Evolutionary conservation across 2,888 invertebrate genomes (phyloP), one percentile per base, ranked within the genome.

Genomic region (Uloborus plumipes): DNA sequence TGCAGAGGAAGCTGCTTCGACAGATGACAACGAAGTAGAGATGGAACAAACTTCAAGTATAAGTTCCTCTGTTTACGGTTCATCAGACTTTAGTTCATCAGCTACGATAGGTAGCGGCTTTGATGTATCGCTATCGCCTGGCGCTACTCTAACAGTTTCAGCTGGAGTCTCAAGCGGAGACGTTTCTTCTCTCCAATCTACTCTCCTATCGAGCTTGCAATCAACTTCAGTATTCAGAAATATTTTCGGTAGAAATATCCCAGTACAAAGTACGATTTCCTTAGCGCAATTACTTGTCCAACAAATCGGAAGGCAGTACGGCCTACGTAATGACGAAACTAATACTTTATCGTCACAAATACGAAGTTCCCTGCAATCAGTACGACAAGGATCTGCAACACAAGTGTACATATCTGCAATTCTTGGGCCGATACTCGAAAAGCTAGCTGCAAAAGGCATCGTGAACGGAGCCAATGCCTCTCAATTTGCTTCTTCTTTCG

Each of bases 1-100:
- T 47, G 79, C 67, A 16, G 53, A 22, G 47, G 79, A 79, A 49
- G 79, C 79, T 2, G 67, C 66, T 7, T 31, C 59, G 15, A 58
- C 20, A 2, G 67, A 62, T 14, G 70, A 59, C 2, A 26, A 16
- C 7, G 58, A 14, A 53, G 22, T 64, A 3, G 64, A 64, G 13
- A 53, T 15, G n/a, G 64, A 55, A 4, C 55, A 59, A 16, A 39
- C 39, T 7, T 39, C 39, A 39, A 39, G 39, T 11, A 7, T 39
- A 39, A 39, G 39, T 9, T 39, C 39, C 39, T 39, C 39, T 39
- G 9, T 39, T 39, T 39, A 39, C 39, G 39, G 39, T 39, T 39
- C 39, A 39, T 4, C 39, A 11, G 39, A 39, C 39, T 11, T 11
- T 39, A 11, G 9, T 39, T 39, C 39, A 39, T 39, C 39, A 39